Base-by-base conservation (phyloP, 2,797 vertebrate species). In the Halcyon leucocephala region DNA sequence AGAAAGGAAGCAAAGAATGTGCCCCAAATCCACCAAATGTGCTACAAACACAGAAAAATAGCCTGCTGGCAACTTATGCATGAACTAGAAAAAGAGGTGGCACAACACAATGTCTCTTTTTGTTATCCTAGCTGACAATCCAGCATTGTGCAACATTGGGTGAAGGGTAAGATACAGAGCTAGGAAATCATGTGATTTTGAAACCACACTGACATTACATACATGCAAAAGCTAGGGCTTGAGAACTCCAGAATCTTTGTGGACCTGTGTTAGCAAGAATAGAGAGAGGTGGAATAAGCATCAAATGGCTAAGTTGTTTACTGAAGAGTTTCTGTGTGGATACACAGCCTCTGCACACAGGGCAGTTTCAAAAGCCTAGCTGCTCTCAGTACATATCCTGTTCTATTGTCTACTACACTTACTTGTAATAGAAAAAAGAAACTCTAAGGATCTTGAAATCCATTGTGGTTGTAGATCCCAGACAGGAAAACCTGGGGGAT, bases 231-330 rank as follows among this genome's bases (percentile, higher is more conserved):
- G 66, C 77, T 94, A 95, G 86, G 70, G 86, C 87, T 73, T 96
- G 94, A 91, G 84, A 89, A 92, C 66, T 94, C 4, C 10, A 71
- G 52, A 95, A 86, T 84, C 93, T 95, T 91, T 95, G 76, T 65
- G 87, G 93, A 94, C 85, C 76, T 83, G 61, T 86, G 91, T 94
- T 94, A 95, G 93, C 86, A 91, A 96, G 90, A 89, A 94, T 94
- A 94, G 95, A 95, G 91, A 94, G 69, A 94, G 82, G 87, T 95
- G 80, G 91, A 91, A 95, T 90, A 94, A 94, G 42, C 76, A 93
- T 84, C 77, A 31, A 49, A 44, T 10, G 60, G 55, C 91, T 82
- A 86, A 89, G 64, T 77, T 73, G 66, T 81, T 90, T 85, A 80
- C n/a, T 89, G 58, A 58, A 33, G 92, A 72, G 54, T 66, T 88